These are phyloP conservation scores for Aphaenogaster ashmeadi DNA, from an alignment of 1,140 invertebrate species.

Conservation along the genomic window DNA sequence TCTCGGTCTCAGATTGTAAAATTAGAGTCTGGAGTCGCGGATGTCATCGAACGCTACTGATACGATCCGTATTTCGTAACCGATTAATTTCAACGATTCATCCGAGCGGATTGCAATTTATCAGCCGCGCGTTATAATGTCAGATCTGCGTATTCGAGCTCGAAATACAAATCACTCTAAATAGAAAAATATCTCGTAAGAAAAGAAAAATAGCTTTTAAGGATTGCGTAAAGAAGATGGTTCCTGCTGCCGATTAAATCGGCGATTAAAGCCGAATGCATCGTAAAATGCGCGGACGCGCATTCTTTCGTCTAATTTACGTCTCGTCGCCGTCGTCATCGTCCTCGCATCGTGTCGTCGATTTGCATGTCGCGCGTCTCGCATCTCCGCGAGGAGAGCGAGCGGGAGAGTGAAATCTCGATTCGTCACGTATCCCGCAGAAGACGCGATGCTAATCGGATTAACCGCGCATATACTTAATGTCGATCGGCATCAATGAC, in stretches of 20 bases:
- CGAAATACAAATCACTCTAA: not conserved
- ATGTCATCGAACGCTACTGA: conserved; percentile 33
- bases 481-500: conserved; percentile 55
- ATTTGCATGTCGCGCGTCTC: not conserved
- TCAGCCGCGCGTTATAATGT: not conserved
- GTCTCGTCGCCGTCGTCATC: not conserved
- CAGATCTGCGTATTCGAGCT: not conserved
- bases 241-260: not conserved
- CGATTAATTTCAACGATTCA: conserved; percentile 21
- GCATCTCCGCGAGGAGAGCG: not conserved
- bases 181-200: not conserved
- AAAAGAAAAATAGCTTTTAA: not conserved
- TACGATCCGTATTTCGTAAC: conserved; percentile 40
- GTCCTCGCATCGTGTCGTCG: not conserved
- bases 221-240: not conserved
- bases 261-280: not conserved
- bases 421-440: conserved; percentile 26
- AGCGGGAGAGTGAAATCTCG: conserved; percentile 10
- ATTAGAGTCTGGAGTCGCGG: conserved; percentile 42
- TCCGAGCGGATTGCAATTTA: conserved; percentile 9
- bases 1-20: conserved; percentile 17
- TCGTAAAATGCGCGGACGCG: not conserved
- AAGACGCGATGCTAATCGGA: conserved; percentile 36
- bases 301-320: not conserved
- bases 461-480: conserved; percentile 37